Evolutionary conservation across 2,113 vertebrate species (phyloP).

Genomic region (Loxodonta africana): DNA sequence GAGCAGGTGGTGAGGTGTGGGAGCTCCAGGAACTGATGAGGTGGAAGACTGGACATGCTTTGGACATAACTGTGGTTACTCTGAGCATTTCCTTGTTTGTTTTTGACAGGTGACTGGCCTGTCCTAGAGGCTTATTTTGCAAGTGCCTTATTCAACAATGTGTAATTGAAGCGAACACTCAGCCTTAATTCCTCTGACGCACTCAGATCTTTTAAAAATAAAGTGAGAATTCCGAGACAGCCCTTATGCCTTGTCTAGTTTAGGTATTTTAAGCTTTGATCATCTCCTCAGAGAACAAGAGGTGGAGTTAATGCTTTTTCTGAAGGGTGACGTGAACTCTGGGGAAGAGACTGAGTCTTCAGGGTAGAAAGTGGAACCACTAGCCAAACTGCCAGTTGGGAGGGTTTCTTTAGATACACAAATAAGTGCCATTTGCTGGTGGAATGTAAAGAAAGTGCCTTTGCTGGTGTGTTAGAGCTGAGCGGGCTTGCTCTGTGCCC

Average conservation of each 20-base stretch:
- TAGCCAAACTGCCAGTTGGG: background rate
- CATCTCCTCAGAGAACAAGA: background rate
- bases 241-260: background rate
- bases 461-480: background rate
- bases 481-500: background rate
- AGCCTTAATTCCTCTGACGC: background rate
- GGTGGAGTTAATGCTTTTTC: background rate
- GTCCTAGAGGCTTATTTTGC: background rate
- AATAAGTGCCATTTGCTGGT: background rate
- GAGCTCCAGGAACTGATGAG: background rate
- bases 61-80: background rate
- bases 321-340: background rate
- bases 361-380: background rate
- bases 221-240: background rate
- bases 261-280: background rate
- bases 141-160: too few relatives aligned
- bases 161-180: background rate
- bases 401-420: background rate
- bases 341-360: background rate
- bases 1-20: background rate
- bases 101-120: background rate
- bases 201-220: background rate
- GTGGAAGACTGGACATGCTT: background rate
- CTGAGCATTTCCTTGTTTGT: constrained; percentile 44
- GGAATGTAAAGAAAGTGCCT: background rate